Evolutionary conservation across 2,888 invertebrate species (phyloP).

Genomic region (Andrena bucephala): DNA sequence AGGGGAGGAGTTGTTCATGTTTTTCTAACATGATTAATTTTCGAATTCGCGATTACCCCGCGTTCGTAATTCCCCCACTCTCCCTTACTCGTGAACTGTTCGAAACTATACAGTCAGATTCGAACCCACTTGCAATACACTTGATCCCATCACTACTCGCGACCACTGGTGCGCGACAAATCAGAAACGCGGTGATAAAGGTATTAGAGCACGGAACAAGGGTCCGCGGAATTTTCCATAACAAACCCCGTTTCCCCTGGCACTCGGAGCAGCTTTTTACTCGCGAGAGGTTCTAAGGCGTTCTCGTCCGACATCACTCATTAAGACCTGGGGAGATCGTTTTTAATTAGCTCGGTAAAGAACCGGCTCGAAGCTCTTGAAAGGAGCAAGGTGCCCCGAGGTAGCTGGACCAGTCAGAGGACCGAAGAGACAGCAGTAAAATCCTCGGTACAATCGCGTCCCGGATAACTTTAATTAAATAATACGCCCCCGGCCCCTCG

Average conservation of each 20-base stretch:
- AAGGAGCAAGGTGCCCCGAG: conserved; percentile 18
- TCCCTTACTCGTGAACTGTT: too few species aligned
- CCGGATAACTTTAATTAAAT: conserved; percentile 71
- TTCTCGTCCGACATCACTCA: conserved; percentile 39
- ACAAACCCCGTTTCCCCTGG: background rate
- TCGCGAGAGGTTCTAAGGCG: background rate
- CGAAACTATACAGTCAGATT: too few species aligned
- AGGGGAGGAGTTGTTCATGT: too few species aligned
- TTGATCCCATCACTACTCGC: too few species aligned
- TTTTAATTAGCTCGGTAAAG: conserved; percentile 62
- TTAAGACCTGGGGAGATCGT: conserved; percentile 44
- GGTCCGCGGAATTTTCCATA: background rate
- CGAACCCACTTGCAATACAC: too few species aligned
- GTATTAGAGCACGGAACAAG: background rate
- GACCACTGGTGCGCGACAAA: background rate
- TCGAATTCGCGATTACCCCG: too few species aligned
- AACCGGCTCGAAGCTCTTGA: conserved; percentile 37
- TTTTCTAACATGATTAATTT: too few species aligned
- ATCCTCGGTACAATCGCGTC: conserved; percentile 56
- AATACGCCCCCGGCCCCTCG: conserved; percentile 50
- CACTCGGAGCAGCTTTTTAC: background rate
- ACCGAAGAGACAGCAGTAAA: conserved; percentile 45
- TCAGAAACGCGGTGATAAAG: background rate
- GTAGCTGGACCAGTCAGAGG: conserved; percentile 24
- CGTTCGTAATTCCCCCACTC: too few species aligned